Base-by-base conservation (phyloP, 2,888 invertebrate species). In the Fissipunctia ypsillon region DNA sequence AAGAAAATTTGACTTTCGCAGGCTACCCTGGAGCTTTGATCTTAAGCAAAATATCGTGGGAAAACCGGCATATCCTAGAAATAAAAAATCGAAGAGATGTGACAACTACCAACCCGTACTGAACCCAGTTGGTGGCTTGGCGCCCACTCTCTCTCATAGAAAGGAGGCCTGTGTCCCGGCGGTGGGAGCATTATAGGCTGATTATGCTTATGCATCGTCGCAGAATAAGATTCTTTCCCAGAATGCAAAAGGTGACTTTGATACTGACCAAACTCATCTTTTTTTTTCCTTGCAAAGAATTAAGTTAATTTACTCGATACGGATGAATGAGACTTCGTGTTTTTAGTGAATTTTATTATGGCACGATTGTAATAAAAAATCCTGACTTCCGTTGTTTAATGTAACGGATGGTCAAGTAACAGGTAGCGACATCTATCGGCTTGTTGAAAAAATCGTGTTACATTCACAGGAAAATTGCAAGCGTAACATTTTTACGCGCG, bases 401-500 rank as follows among this genome's bases (percentile, higher is more conserved):
- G n/a, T 50, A 12, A 48, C 48, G 3, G 22, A 48, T n/a, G n/a
- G n/a, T 14, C 28, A n/a, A 28, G 7, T 28, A 25, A 28, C 14
- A 25, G 16, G 25, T 43, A 76, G 48, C 41, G 71, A 61, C 79
- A 69, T 78, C 75, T 76, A 41, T 78, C 78, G 45, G 3, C 22
- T 3, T 22, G 1, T n/a, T n/a, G n/a, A 66, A 79, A 61, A 83
- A 69, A 52, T 35, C 10, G 6, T 41, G 28, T 84, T 56, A 57
- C 43, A 63, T 64, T 84, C 31, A 41, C 45, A 48, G 59, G 54
- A 61, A 74, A 74, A 81, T 52, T 60, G n/a, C 57, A 60, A 19
- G 22, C 45, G 69, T 22, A 54, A 80, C 35, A 31, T 31, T 83
- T 80, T 67, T 66, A 63, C 54, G 28, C 3, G 9, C 5, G 1